These are phyloP conservation scores for Onychomys leucogaster DNA, from an alignment of 2,797 vertebrate species.

Conservation along the genomic window DNA sequence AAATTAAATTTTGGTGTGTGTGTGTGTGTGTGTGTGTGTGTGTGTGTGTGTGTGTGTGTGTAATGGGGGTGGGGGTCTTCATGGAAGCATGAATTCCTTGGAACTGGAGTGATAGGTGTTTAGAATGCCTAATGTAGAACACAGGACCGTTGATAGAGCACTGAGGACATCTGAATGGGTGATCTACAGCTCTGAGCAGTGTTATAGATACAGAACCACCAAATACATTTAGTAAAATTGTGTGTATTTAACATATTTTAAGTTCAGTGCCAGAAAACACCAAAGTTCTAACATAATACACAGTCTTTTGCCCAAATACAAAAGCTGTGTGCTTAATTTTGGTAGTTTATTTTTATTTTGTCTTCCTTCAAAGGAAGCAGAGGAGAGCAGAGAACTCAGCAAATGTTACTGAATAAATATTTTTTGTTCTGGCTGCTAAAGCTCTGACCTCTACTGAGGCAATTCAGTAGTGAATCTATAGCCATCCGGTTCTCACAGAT, in stretches of 20 bases:
- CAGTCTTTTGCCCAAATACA: not conserved
- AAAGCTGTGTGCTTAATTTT: not conserved
- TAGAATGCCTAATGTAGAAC: not conserved
- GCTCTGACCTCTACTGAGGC: not conserved
- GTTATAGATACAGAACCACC: not conserved
- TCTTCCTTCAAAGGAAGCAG: not conserved
- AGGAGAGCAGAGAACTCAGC: not conserved
- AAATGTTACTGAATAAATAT: not conserved
- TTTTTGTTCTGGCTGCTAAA: not conserved
- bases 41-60: not conserved
- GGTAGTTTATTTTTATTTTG: not conserved
- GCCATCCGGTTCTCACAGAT: not conserved
- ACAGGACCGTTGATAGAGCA: not conserved
- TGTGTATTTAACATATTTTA: not conserved
- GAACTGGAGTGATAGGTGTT: no score
- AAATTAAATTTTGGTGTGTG: not conserved
- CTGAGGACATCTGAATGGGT: not conserved
- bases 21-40: not conserved
- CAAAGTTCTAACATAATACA: not conserved
- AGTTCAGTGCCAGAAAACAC: not conserved
- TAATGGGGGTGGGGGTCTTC: no score
- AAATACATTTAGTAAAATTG: not conserved
- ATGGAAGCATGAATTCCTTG: no score
- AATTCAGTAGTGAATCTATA: accelerated
- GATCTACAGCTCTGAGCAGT: not conserved